A percentile compares a stretch with the other conserved stretches of the same genome.
These are phyloP conservation scores for Neoitamus cyanurus DNA, from an alignment of 2,888 invertebrate genomes.

Conservation along the genomic window DNA sequence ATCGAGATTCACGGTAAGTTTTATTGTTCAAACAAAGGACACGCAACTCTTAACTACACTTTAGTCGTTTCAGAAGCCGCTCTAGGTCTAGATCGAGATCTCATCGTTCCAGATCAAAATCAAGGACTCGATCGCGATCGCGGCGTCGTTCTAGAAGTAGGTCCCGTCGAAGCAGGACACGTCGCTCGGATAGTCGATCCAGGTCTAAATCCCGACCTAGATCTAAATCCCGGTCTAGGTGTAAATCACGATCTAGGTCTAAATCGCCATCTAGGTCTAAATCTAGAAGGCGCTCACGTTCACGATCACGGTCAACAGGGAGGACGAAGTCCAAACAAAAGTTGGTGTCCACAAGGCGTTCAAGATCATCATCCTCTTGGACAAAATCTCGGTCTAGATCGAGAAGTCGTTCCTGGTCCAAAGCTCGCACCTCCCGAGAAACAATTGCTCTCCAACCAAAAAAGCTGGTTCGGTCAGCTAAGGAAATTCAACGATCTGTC, in stretches of 20 bases:
- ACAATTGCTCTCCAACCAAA: slow-evolving; percentile 58
- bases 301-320: slow-evolving; percentile 52
- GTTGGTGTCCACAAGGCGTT: slow-evolving; percentile 57
- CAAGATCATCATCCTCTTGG: slow-evolving; percentile 58
- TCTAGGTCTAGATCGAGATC: not conserved
- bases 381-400: slow-evolving; percentile 60
- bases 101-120: slow-evolving; percentile 52
- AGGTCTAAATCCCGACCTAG: not conserved
- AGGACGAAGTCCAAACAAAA: slow-evolving; percentile 54
- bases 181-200: not conserved
- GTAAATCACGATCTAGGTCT: not conserved
- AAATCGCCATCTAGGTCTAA: slow-evolving; percentile 52
- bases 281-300: slow-evolving; percentile 54
- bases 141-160: slow-evolving; percentile 58
- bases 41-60: not conserved
- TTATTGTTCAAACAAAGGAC: not conserved
- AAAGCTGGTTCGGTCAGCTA: slow-evolving; percentile 61
- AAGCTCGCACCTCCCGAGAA: slow-evolving; percentile 22
- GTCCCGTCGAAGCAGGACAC: slow-evolving; percentile 54
- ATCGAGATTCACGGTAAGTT: slow-evolving; percentile 61
- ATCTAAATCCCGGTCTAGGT: slow-evolving; percentile 54
- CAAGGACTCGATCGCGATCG: slow-evolving; percentile 61
- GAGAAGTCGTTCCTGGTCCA: slow-evolving; percentile 55
- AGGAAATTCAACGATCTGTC: slow-evolving; percentile 61
- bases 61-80: not conserved